phyloP scores from a whole-genome alignment of 92 coral and sea anemone species.

The Actinernus sp. region DNA sequence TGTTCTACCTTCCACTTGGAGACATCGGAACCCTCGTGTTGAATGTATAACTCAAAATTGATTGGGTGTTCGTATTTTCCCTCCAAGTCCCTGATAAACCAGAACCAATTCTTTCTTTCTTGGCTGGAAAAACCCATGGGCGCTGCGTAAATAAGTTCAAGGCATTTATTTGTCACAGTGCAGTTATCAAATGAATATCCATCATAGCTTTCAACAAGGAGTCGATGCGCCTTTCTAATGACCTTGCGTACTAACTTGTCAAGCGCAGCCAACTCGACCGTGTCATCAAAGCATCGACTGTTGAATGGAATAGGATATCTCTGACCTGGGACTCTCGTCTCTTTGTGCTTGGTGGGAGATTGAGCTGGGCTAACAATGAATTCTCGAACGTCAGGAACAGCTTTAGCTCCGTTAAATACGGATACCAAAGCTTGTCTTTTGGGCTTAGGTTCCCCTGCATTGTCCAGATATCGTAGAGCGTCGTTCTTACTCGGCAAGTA shows the following conservation, averaged over 20 bases:
- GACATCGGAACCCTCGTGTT: constrained; percentile 55
- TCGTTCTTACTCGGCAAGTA: constrained; percentile 28
- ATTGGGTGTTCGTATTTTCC: constrained; percentile 39
- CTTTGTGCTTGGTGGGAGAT: constrained; percentile 18
- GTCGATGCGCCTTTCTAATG: constrained; percentile 7
- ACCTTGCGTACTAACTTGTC: background rate
- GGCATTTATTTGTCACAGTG: constrained; percentile 48
- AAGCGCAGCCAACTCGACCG: constrained; percentile 1
- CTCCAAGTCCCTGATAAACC: constrained; percentile 5
- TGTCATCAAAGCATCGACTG: constrained; percentile 38
- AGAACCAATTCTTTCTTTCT: constrained; percentile 47
- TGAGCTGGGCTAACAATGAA: constrained; percentile 35
- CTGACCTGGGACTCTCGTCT: constrained; percentile 16
- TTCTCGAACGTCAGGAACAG: constrained; percentile 54
- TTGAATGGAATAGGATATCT: constrained; percentile 53
- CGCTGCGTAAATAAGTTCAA: constrained; percentile 9
- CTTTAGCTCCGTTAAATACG: constrained; percentile 49
- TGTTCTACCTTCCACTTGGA: constrained; percentile 58
- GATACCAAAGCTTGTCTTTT: constrained; percentile 38
- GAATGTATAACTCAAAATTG: constrained; percentile 47
- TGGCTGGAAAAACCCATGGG: constrained; percentile 55
- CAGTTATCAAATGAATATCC: constrained; percentile 50
- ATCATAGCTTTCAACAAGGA: constrained; percentile 54
- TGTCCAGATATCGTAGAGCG: constrained; percentile 34
- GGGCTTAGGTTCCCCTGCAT: constrained; percentile 37